phyloP scores from a whole-genome alignment of 2,797 vertebrate species.

The Odontamblyopus rebecca region DNA sequence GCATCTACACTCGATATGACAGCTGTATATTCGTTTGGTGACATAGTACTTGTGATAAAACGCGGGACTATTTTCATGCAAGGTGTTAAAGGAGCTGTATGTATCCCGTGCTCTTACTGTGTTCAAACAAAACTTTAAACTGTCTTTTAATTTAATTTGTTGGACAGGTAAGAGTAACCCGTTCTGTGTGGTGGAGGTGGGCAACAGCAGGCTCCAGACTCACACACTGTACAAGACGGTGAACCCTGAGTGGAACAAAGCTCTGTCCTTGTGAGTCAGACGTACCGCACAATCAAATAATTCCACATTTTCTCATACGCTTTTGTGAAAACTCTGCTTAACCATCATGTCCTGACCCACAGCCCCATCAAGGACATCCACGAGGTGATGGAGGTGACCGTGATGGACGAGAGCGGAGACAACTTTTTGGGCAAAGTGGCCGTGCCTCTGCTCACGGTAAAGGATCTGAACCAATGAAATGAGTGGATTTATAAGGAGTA shows the following conservation, averaged over 20 bases:
- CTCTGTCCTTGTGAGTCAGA: conserved; percentile 90
- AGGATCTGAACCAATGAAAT: conserved; percentile 57
- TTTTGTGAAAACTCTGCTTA: not conserved
- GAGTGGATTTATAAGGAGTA: no score
- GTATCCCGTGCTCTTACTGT: no score
- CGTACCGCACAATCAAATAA: not conserved
- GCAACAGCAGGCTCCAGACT: conserved; percentile 91
- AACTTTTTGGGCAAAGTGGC: conserved; percentile 92
- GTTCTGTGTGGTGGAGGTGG: conserved; percentile 89
- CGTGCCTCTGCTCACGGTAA: conserved; percentile 90
- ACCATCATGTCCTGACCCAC: conserved; percentile 34
- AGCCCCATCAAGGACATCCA: conserved; percentile 96
- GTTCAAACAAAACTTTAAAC: no score
- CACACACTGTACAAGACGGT: conserved; percentile 89
- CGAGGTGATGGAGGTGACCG: conserved; percentile 88
- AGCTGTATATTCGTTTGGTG: not conserved
- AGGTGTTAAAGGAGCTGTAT: no score
- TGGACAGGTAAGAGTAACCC: conserved; percentile 90
- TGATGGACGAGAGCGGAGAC: conserved; percentile 94
- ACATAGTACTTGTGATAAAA: no score
- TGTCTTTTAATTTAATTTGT: conserved; percentile 11
- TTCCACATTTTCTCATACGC: not conserved
- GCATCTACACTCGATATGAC: not conserved
- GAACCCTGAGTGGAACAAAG: conserved; percentile 96
- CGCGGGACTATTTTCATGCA: no score